Conservation (phyloP, 2,888 invertebrate genomes). For the Brenthis daphne region DNA sequence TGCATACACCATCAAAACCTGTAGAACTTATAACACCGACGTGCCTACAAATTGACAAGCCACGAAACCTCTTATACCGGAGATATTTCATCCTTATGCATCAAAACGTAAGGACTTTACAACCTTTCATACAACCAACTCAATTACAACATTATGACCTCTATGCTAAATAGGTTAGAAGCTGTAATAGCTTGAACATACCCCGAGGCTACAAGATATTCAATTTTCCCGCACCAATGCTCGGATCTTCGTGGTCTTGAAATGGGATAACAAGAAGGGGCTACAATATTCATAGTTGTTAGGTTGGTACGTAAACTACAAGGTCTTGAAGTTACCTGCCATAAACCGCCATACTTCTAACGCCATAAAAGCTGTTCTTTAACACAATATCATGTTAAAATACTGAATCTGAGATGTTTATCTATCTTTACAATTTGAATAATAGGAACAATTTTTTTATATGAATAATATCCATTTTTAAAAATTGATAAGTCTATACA, state of each 20-base stretch:
- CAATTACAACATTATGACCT: slow-evolving; percentile 13
- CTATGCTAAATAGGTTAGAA: slow-evolving; percentile 16
- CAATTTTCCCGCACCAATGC: slow-evolving; percentile 48
- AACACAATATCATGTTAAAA: too few species aligned
- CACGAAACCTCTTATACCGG: slow-evolving; percentile 29
- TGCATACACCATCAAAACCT: slow-evolving; percentile 18
- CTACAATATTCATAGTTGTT: slow-evolving; percentile 29
- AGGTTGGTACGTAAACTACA: slow-evolving; percentile 21
- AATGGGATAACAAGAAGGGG: slow-evolving; percentile 31
- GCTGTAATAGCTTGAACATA: slow-evolving; percentile 18
- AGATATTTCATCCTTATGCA: slow-evolving; percentile 30
- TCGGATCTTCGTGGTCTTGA: slow-evolving; percentile 31
- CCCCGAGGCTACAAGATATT: slow-evolving; percentile 45
- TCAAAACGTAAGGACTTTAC: slow-evolving; percentile 30
- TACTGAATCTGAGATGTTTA: too few species aligned
- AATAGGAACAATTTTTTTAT: too few species aligned
- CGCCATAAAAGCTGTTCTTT: not conserved
- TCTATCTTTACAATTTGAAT: too few species aligned
- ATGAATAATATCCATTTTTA: too few species aligned
- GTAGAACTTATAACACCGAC: slow-evolving; percentile 16
- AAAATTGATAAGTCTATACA: too few species aligned
- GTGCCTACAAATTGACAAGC: slow-evolving; percentile 28
- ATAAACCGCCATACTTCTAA: slow-evolving; percentile 10
- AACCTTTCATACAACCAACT: slow-evolving; percentile 9
- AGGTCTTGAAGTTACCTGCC: slow-evolving; percentile 11